Percentiles rank a stretch among this genome's conserved stretches.
phyloP scores from a whole-genome alignment of 1,140 invertebrate species.

The Drosophila busckii region DNA sequence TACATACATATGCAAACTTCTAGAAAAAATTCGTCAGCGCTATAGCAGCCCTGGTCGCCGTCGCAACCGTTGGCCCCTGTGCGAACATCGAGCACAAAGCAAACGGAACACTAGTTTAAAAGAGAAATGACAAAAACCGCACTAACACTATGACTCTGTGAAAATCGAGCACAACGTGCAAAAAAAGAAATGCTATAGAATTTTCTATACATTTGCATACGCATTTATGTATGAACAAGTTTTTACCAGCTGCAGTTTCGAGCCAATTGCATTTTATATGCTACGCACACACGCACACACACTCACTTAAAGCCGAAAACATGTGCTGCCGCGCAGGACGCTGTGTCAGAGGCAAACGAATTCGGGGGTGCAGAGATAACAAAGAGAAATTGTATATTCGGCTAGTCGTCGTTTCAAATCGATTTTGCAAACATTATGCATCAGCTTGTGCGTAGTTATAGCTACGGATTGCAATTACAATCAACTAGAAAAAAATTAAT shows the following conservation, averaged over 20 bases:
- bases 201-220: slow-evolving; percentile 26
- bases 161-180: slow-evolving; percentile 42
- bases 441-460: not conserved
- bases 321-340: slow-evolving; percentile 40
- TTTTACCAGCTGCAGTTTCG: slow-evolving; percentile 23
- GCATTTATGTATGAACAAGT: slow-evolving; percentile 7
- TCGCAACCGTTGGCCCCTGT: slow-evolving; percentile 39
- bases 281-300: slow-evolving; percentile 4
- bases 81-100: slow-evolving; percentile 53
- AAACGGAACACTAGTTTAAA: slow-evolving; percentile 41
- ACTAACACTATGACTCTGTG: slow-evolving; percentile 37
- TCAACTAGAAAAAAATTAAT: slow-evolving; percentile 19
- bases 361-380: slow-evolving; percentile 26
- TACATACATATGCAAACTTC: slow-evolving; percentile 36
- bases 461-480: not conserved
- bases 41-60: slow-evolving; percentile 52
- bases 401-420: slow-evolving; percentile 24
- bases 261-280: slow-evolving; percentile 3
- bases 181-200: slow-evolving; percentile 29
- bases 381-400: slow-evolving; percentile 29
- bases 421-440: slow-evolving; percentile 54
- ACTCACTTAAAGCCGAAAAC: slow-evolving; percentile 13
- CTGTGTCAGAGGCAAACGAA: slow-evolving; percentile 29
- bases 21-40: slow-evolving; percentile 67
- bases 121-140: slow-evolving; percentile 29